Conservation (phyloP, 2,888 invertebrate species). For the Xanthia togata region DNA sequence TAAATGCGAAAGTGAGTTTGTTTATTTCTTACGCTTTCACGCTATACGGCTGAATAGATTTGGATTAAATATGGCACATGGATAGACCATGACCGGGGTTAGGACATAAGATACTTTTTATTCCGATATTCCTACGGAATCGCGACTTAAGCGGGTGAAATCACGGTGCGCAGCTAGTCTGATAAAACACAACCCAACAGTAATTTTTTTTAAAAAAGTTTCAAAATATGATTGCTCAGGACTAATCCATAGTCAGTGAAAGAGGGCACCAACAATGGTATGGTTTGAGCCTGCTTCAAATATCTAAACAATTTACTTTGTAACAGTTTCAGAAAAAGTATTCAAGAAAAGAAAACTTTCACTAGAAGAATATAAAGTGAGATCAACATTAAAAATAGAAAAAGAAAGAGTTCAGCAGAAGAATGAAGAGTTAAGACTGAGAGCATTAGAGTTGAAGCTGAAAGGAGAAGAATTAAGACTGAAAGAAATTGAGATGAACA, state of each 20-base stretch:
- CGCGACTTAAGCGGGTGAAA: too few species aligned
- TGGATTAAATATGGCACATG: too few species aligned
- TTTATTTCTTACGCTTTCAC: too few species aligned
- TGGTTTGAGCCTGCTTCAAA: background rate
- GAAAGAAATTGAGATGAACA: constrained; percentile 76
- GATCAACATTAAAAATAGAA: constrained; percentile 69
- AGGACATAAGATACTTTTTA: too few species aligned
- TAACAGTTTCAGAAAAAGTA: constrained; percentile 48
- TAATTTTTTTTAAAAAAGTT: background rate
- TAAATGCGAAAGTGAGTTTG: too few species aligned
- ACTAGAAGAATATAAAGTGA: constrained; percentile 71
- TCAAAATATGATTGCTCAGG: background rate
- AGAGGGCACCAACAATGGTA: background rate
- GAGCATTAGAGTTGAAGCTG: constrained; percentile 74
- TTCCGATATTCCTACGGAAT: too few species aligned
- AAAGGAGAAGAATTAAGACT: constrained; percentile 75
- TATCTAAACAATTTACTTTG: background rate
- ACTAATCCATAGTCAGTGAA: background rate
- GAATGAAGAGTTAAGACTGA: constrained; percentile 73
- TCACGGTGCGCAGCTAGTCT: too few species aligned
- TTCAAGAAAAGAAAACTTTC: constrained; percentile 63
- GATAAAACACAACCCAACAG: background rate
- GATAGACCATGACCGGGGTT: too few species aligned
- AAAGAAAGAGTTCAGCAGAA: constrained; percentile 73
- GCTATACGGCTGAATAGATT: too few species aligned